A percentile compares a stretch with the other conserved stretches of the same genome.
Conservation (phyloP, 53 echinoderm and acorn worm genomes). For the Patiria pectinifera region DNA sequence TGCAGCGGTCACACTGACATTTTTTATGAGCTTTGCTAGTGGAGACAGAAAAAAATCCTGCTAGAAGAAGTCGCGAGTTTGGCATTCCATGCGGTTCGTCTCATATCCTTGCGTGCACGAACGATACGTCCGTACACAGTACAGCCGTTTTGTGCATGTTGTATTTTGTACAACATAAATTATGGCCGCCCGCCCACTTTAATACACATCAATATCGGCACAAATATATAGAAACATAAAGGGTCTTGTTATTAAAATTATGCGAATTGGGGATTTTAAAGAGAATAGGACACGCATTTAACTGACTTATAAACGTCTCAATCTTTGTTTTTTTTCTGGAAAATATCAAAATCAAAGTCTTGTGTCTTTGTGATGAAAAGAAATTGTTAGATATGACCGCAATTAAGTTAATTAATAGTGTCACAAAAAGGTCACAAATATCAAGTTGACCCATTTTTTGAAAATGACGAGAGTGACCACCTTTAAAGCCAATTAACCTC, state of each 20-base stretch:
- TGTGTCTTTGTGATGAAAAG: no score
- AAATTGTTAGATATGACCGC: no score
- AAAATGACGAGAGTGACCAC: no score
- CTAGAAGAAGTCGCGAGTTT: slow-evolving; percentile 43
- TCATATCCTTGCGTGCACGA: not conserved
- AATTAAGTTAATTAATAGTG: no score
- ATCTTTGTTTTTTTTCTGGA: no score
- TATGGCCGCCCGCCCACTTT: not conserved
- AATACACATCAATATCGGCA: not conserved
- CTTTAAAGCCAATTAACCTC: no score
- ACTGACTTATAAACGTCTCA: no score
- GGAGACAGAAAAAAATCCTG: not conserved
- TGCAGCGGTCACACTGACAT: slow-evolving; percentile 39
- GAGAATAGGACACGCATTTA: no score
- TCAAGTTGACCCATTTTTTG: no score
- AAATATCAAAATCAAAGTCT: no score
- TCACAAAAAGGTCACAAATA: no score
- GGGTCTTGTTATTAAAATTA: not conserved
- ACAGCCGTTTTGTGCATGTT: no score
- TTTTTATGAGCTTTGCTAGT: slow-evolving; percentile 34
- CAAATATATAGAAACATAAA: not conserved
- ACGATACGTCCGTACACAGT: not conserved
- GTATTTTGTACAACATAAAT: not conserved
- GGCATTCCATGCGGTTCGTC: slow-evolving; percentile 47
- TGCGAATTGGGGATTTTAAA: not conserved